Conservation (phyloP, 2,113 vertebrate genomes). For the Meles meles region DNA sequence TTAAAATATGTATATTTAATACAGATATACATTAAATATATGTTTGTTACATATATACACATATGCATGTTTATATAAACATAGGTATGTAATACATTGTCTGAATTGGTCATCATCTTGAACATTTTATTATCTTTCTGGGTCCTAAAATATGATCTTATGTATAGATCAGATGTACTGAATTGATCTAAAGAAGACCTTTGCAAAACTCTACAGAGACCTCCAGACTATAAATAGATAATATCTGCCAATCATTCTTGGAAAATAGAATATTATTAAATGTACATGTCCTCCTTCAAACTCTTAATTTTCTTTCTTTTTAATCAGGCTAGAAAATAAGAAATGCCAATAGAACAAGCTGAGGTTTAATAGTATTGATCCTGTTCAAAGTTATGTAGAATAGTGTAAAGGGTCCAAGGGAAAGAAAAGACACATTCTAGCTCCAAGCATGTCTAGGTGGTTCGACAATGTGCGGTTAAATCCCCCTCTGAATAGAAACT, state of each 20-base stretch:
- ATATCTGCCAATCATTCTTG: not conserved
- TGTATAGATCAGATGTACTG: not conserved
- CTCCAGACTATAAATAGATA: not conserved
- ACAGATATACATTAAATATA: not conserved
- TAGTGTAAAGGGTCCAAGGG: not conserved
- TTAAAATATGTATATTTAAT: not conserved
- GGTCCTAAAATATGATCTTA: not conserved
- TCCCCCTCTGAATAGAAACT: conserved; percentile 75
- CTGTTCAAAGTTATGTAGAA: not conserved
- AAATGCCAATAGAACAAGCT: not conserved
- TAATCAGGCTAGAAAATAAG: not conserved
- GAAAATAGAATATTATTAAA: not conserved
- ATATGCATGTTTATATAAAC: not conserved
- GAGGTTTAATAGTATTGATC: conserved; percentile 15
- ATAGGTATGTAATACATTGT: not conserved
- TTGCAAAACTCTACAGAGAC: not conserved
- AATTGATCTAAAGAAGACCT: not conserved
- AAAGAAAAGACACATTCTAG: conserved; percentile 66
- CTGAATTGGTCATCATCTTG: not conserved
- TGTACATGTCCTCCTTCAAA: not conserved
- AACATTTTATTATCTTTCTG: not conserved
- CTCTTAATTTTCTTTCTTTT: not conserved
- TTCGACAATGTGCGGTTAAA: conserved; percentile 75
- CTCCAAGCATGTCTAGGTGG: conserved; percentile 70
- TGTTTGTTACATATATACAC: not conserved